Evolutionary conservation across 2,888 invertebrate species (phyloP), one percentile per base, ranked within the genome.

Genomic region (Elegia similella): DNA sequence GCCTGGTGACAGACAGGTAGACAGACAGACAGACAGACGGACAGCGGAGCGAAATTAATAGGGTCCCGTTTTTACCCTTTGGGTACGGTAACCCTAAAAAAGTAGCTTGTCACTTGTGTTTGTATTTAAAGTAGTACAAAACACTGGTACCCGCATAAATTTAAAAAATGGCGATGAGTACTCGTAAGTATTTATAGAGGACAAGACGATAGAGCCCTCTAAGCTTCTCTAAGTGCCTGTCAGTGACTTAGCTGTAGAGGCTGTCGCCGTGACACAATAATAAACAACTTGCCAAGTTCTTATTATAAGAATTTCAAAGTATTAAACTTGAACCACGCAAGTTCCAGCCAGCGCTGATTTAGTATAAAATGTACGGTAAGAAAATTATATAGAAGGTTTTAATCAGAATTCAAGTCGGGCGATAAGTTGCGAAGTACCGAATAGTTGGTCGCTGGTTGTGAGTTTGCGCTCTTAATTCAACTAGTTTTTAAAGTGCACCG

Each of bases 401-500:
- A 54, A 43, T 44, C 53, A 54, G 43, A 55, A 48, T 60, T 55
- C 48, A 42, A 58, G 50, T 42, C 42, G 53, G 32, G 55, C 59
- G 55, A 60, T 42, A 53, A 53, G 30, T 54, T 54, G 43, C 29
- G 43, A 44, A 55, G 55, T 55, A 46, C 42, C 53, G 38, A 59
- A 50, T 61, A 59, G 43, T 57, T 58, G 13, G 32, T 58, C 44
- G 56, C 69, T 70, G 70, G 72, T 74, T 76, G 72, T 67, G 64
- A 63, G 68, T 65, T 66, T 42, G 42, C 65, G 63, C 66, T 70
- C 66, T 72, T 73, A 74, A 76, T 74, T 73, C 75, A 72, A 76
- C 69, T 73, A 76, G 74, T 78, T 82, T 83, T 80, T 77, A 72
- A 79, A 84, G 78, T 75, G 75, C 72, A 69, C 70, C 70, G 72